Evolutionary conservation across 2,888 invertebrate species (phyloP), one percentile per base, ranked within the genome.

Genomic region (Hemistola chrysoprasaria): DNA sequence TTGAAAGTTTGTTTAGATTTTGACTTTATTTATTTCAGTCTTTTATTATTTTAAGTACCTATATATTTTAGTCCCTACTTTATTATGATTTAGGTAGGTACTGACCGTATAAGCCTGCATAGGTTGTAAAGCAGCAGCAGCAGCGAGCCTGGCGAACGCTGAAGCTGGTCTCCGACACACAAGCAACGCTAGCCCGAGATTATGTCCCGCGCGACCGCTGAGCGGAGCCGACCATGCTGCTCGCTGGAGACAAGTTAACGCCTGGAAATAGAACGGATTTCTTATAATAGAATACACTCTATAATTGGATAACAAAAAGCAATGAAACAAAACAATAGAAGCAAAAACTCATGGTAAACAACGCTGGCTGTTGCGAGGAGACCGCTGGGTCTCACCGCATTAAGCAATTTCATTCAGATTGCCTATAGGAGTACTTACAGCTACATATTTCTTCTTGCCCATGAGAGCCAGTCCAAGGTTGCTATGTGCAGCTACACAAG

Each of bases 371-470:
- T n/a, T n/a, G n/a, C n/a, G n/a, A n/a, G n/a, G n/a, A n/a, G n/a
- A n/a, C n/a, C n/a, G n/a, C n/a, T n/a, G n/a, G n/a, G n/a, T n/a
- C n/a, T n/a, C n/a, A n/a, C n/a, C n/a, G n/a, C n/a, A n/a, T n/a
- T n/a, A n/a, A n/a, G n/a, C n/a, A n/a, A n/a, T n/a, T n/a, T n/a
- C n/a, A n/a, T n/a, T n/a, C n/a, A n/a, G n/a, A n/a, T n/a, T n/a
- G n/a, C n/a, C n/a, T n/a, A n/a, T n/a, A n/a, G 4, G 16, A 3
- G 2, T 16, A 71, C 77, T 61, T 30, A 87, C 88, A 31, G 88
- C 87, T 21, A 88, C 67, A 59, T 71, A 83, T 45, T 88, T 88
- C 59, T 81, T 84, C 66, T 87, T 88, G 0, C 72, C 71, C 51
- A 87, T 50, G 52, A 88, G 61, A 11, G 87, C 88, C 11, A 88